phyloP scores from a whole-genome alignment of 2,888 invertebrate genomes.

The Ashinkailepas kermadecensis region DNA sequence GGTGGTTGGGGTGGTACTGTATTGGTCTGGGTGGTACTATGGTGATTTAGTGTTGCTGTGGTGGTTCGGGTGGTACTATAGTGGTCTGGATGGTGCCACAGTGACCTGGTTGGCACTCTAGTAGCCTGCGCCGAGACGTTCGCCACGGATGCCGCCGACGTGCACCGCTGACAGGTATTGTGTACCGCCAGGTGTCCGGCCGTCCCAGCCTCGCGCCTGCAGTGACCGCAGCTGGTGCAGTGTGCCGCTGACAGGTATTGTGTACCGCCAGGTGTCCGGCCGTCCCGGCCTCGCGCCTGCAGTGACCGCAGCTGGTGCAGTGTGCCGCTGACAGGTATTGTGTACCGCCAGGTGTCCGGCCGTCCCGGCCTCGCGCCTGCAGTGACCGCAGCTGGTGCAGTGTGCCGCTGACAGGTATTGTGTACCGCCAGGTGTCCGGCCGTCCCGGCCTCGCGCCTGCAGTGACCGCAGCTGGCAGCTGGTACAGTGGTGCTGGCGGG shows the following conservation, averaged over 20 bases:
- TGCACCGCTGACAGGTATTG: too few relatives aligned
- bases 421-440: conserved; percentile 59
- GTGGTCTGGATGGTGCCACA: too few relatives aligned
- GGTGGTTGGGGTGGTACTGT: too few relatives aligned
- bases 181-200: conserved; percentile 60
- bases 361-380: conserved; percentile 67
- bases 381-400: conserved; percentile 64
- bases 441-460: conserved; percentile 67
- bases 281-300: conserved; percentile 67
- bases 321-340: not conserved
- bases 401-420: not conserved
- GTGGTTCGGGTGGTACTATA: too few relatives aligned
- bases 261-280: conserved; percentile 59
- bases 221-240: conserved; percentile 74
- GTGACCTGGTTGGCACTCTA: too few relatives aligned
- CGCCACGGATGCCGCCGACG: too few relatives aligned
- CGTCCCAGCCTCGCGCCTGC: conserved; percentile 67
- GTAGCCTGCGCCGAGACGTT: too few relatives aligned
- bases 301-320: conserved; percentile 64
- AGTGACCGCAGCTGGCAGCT: conserved; percentile 71
- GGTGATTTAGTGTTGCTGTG: too few relatives aligned
- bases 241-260: not conserved
- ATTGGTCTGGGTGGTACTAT: too few relatives aligned
- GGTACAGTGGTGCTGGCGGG: conserved; percentile 77
- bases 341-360: conserved; percentile 59